A percentile compares a stretch with the other conserved stretches of the same genome.
These are phyloP conservation scores for Bos taurus DNA, from an alignment of 2,113 vertebrate genomes.

Conservation along the genomic window DNA sequence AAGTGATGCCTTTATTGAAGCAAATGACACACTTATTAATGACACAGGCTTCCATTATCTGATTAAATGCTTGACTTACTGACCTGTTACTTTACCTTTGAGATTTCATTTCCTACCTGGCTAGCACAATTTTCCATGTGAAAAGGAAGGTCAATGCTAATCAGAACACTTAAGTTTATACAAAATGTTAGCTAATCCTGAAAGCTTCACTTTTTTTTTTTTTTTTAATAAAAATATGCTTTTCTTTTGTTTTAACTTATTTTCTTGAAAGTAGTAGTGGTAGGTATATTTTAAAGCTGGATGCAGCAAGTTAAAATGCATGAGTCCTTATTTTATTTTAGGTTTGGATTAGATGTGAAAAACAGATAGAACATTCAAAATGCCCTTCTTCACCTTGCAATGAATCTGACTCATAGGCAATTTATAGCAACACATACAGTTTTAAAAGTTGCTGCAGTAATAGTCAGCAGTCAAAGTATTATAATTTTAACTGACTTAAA, in stretches of 20 bases:
- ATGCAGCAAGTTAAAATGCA: background rate
- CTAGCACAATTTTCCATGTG: slow-evolving; percentile 24
- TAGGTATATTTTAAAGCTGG: background rate
- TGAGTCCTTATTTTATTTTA: slow-evolving; percentile 31
- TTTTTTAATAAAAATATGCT: background rate
- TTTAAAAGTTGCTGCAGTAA: slow-evolving; percentile 53
- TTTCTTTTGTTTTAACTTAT: background rate
- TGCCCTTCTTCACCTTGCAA: slow-evolving; percentile 43
- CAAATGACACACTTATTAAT: slow-evolving; percentile 59
- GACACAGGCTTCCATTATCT: slow-evolving; percentile 53
- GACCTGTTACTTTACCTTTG: slow-evolving; percentile 29
- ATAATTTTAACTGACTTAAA: slow-evolving; percentile 58
- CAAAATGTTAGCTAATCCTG: background rate
- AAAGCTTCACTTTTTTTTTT: background rate
- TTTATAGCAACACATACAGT: slow-evolving; percentile 34
- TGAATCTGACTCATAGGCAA: slow-evolving; percentile 57
- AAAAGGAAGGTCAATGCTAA: slow-evolving; percentile 40
- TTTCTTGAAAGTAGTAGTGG: background rate
- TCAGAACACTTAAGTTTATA: slow-evolving; percentile 26
- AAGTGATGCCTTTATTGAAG: slow-evolving; percentile 64
- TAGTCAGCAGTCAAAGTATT: slow-evolving; percentile 51
- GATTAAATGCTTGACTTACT: slow-evolving; percentile 61
- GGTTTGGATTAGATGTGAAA: slow-evolving; percentile 27
- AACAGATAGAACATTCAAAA: slow-evolving; percentile 23
- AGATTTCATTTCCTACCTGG: slow-evolving; percentile 47